These are phyloP conservation scores for Micrasema longulum DNA, from an alignment of 1,140 invertebrate species.

Conservation along the genomic window DNA sequence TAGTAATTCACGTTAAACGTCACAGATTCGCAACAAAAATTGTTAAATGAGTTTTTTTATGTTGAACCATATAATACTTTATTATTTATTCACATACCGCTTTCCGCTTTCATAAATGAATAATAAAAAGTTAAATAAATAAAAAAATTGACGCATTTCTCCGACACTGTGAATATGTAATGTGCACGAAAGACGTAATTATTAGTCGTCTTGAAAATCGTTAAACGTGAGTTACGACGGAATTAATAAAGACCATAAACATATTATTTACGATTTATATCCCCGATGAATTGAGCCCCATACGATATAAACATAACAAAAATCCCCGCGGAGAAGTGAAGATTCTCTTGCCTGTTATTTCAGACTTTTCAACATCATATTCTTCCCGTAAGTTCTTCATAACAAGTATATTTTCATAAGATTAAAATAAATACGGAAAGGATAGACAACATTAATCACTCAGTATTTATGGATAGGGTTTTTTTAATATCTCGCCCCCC, in stretches of 20 bases:
- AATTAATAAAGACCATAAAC: constrained; percentile 33
- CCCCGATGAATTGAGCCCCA: constrained; percentile 4
- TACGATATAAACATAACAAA: constrained; percentile 3
- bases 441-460: constrained; percentile 12
- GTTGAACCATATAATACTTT: too few species aligned
- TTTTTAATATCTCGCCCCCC: neutral
- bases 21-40: too few species aligned
- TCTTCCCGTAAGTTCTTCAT: constrained; percentile 6
- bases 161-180: too few species aligned
- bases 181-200: too few species aligned
- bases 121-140: too few species aligned
- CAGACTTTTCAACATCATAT: neutral
- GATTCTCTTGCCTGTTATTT: constrained; percentile 17
- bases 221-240: constrained; percentile 15
- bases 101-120: too few species aligned
- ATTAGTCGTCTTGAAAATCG: neutral
- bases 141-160: too few species aligned
- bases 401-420: neutral
- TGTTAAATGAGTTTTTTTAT: too few species aligned
- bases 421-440: constrained; percentile 9
- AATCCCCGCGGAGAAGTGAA: constrained; percentile 13
- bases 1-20: too few species aligned
- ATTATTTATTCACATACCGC: too few species aligned
- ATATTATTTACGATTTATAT: constrained; percentile 15
- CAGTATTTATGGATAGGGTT: neutral